Percentiles rank a stretch among this genome's conserved stretches.
phyloP scores from a whole-genome alignment of 1,140 invertebrate species.

The Zeugodacus cucurbitae region DNA sequence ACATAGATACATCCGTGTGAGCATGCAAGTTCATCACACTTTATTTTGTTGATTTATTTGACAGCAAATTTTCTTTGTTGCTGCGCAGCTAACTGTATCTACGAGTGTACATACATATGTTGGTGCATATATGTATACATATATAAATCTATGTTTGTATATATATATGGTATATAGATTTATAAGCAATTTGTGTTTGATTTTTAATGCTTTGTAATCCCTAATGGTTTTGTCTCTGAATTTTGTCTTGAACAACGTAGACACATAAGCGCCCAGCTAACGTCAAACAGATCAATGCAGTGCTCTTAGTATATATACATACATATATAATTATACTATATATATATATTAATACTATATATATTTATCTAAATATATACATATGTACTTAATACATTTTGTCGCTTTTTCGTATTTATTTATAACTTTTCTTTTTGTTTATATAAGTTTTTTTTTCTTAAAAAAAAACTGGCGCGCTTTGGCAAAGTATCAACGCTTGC shows the following conservation, averaged over 20 bases:
- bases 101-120: background rate
- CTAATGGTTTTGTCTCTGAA: background rate
- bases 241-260: background rate
- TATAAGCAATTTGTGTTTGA: too few species aligned
- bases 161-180: background rate
- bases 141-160: background rate
- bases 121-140: background rate
- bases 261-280: constrained; percentile 15
- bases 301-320: background rate
- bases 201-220: background rate
- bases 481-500: background rate
- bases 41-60: background rate
- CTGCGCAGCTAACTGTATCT: background rate
- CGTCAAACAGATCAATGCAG: too few species aligned
- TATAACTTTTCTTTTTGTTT: background rate
- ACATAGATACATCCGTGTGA: background rate
- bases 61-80: background rate
- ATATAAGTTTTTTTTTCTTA: background rate
- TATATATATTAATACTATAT: background rate
- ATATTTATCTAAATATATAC: too few species aligned
- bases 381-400: background rate
- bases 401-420: background rate
- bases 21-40: background rate
- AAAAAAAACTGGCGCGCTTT: background rate
- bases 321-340: background rate